Conservation (phyloP, 2,113 vertebrate genomes). For the Machaerirhynchus nigripectus region DNA sequence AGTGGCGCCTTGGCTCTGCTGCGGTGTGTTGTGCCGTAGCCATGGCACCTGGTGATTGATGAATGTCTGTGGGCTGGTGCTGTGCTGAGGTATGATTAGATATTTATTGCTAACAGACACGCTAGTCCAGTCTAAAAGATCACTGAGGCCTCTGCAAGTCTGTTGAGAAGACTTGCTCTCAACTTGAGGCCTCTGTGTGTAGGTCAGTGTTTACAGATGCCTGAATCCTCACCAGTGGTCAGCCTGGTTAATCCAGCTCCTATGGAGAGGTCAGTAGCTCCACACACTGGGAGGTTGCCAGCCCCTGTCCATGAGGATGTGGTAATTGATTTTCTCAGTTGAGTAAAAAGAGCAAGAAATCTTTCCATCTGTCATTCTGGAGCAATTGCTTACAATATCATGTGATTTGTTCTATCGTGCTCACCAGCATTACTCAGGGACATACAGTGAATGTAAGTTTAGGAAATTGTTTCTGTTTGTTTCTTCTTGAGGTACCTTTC, state of each 20-base stretch:
- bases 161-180: not conserved
- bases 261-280: not conserved
- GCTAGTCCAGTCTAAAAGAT: not conserved
- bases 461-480: not conserved
- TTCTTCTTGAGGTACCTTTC: not conserved
- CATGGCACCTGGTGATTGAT: not conserved
- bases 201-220: not conserved
- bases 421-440: not conserved
- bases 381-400: not conserved
- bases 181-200: not conserved
- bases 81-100: not conserved
- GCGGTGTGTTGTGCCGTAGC: not conserved
- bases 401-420: not conserved
- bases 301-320: not conserved
- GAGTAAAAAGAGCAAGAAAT: not conserved
- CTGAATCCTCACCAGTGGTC: not conserved
- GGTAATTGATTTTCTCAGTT: not conserved
- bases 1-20: not conserved
- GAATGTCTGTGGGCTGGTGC: not conserved
- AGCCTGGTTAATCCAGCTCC: not conserved
- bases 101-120: not conserved
- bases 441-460: not conserved
- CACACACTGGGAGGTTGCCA: accelerated
- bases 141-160: not conserved
- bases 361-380: not conserved